Base-by-base conservation (phyloP, 2,888 invertebrate species). In the Pristionchus maxplancki region DNA sequence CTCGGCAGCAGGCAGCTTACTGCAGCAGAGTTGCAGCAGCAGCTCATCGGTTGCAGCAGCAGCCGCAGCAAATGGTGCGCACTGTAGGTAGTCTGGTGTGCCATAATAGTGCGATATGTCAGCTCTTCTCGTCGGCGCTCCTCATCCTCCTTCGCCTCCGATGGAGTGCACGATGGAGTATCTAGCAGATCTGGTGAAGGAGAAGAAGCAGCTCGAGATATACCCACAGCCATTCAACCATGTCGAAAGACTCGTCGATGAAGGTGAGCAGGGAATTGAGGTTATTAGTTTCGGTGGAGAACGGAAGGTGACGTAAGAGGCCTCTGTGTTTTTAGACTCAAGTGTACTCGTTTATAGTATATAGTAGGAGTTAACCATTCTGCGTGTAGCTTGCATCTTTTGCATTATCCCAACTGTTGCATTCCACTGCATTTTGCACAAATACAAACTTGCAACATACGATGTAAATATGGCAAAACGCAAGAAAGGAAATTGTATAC, bases 231-330 rank as follows among this genome's bases (percentile, higher is more conserved):
- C 90, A 89, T 94, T 94, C 90, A 89, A 89, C 86, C 90, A 93
- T 85, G 91, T 93, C 83, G 94, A 94, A 58, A 91, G 93, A 37
- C 90, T 94, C 20, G 88, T 94, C 24, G 93, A 94, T 71, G 91
- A 93, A 50, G 93, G 93, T 93, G 44, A 58, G 58, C 24, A n/a
- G 20, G 13, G 20, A 37, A 37, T 24, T 8, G 4, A 9, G 15
- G 37, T 71, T 31, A 64, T 6, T 28, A n/a, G 20, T 58, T 58
- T 11, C 58, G 58, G 24, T 24, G 20, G n/a, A 24, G 6, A n/a
- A n/a, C n/a, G n/a, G n/a, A n/a, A n/a, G n/a, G 15, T 58, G 8
- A 17, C 20, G 58, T 6, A 44, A 44, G 44, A 44, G 11, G 44
- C 8, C 8, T 44, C 11, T 44, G 44, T 44, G 6, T 44, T 44